Evolutionary conservation across 2,797 vertebrate genomes (phyloP), one percentile per base, ranked within the genome.

Genomic region (Thalassophryne amazonica): DNA sequence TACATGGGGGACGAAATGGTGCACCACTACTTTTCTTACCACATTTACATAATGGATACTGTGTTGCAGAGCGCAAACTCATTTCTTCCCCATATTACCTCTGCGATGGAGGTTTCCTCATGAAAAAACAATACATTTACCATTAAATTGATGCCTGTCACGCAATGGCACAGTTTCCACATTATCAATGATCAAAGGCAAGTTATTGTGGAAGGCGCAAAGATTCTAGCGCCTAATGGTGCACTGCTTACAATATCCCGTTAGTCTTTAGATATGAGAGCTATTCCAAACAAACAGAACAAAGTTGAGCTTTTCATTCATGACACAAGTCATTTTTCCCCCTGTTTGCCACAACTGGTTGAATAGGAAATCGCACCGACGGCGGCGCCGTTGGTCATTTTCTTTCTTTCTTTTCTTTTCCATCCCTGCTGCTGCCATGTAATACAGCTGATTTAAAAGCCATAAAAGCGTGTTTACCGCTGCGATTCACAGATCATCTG

Each of bases 401-500:
- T 54, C 29, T 16, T 11, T 40, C 50, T 51, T 12, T n/a, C n/a
- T n/a, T n/a, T n/a, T n/a, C n/a, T n/a, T n/a, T n/a, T n/a, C n/a
- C n/a, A n/a, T n/a, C n/a, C n/a, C n/a, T n/a, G n/a, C 28, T 41
- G 60, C 51, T 19, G 68, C 47, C 30, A 15, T 59, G 63, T 72
- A 74, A 78, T 58, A 20, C 14, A 33, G 67, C 73, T 60, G 78
- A 81, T 86, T 81, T 84, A 71, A 87, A 79, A 68, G 54, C 65
- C 61, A 68, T 73, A 80, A 83, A 81, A 80, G 55, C 69, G 60
- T 82, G 85, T 88, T 89, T 85, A 86, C 80, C 66, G 58, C 69
- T 69, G 74, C 73, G 80, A 74, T 72, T 85, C 82, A 76, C 76
- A 81, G 78, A 89, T 89, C 85, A 84, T 89, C 83, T 80, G 73